phyloP scores from a whole-genome alignment of 2,888 invertebrate species.

The Conops quadrifasciatus region DNA sequence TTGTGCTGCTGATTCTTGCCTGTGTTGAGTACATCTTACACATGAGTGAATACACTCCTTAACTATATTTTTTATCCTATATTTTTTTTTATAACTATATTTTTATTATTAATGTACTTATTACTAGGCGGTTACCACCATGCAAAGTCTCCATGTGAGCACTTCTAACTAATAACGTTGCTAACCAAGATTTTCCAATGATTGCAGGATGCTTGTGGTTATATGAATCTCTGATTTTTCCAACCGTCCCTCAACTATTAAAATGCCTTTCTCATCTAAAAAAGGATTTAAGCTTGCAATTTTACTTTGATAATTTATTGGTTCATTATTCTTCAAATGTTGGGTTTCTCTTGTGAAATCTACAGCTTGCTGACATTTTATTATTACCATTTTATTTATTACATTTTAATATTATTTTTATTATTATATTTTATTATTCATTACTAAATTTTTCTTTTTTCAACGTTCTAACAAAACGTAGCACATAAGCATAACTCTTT shows the following conservation, averaged over 20 bases:
- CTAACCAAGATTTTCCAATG: neutral
- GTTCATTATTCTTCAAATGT: neutral
- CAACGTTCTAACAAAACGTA: neutral
- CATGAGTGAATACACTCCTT: neutral
- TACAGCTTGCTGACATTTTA: neutral
- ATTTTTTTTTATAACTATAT: slow-evolving; percentile 25
- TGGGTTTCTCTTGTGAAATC: neutral
- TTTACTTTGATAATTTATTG: neutral
- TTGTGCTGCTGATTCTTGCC: neutral
- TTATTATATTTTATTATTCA: too few species aligned
- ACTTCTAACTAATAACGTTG: neutral
- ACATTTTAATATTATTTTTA: too few species aligned
- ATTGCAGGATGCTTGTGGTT: neutral
- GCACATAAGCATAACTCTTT: neutral
- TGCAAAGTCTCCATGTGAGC: neutral
- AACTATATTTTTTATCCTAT: slow-evolving; percentile 3
- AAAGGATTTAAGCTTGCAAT: slow-evolving; percentile 4
- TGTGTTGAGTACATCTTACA: slow-evolving; percentile 5
- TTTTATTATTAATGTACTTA: neutral
- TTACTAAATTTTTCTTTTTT: neutral
- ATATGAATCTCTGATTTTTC: too few species aligned
- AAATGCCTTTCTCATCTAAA: too few species aligned
- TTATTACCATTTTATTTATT: slow-evolving; percentile 1
- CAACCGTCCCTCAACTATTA: too few species aligned
- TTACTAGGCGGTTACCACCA: slow-evolving; percentile 13